Base-by-base conservation (phyloP, 2,113 vertebrate species). In the Coreoperca whiteheadi region DNA sequence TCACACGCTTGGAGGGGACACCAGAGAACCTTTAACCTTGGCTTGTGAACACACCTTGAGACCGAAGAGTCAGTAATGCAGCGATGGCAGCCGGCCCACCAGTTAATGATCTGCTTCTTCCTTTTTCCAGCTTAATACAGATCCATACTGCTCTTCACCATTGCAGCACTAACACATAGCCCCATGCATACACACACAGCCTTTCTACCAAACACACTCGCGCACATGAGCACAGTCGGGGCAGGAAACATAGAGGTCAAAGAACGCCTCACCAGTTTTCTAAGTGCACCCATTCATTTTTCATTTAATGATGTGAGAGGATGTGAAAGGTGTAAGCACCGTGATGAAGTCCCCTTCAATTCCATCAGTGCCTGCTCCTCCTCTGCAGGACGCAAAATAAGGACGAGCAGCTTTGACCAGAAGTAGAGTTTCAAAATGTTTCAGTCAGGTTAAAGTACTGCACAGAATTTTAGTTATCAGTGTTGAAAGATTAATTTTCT, bases 231-330 rank as follows among this genome's bases (percentile, higher is more conserved):
- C 69, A 79, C 69, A 81, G 71, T 63, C 28, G 41, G 57, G 66
- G 32, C 69, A 82, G 80, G 67, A 86, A 87, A 87, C 82, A 57
- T 11, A 60, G 90, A 92, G 92, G 91, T 93, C 83, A 91, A 74
- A 83, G 74, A 84, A 89, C 20, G 59, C 83, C 77, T 81, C 69
- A 74, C 64, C 83, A 66, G 63, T 84, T 90, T 89, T 82, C 83
- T 81, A 89, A 91, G 84, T 85, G 85, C 77, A 68, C 51, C 83
- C 85, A 84, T 90, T 90, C 84, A 89, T 94, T 92, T 91, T 88
- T 89, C 79, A 91, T 84, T 65, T 74, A 84, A 84, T 87, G 91
- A 92, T 83, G 69, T 88, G 79, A 88, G 81, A 64, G 60, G 88
- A 87, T 82, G 83, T 91, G 89, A 89, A 60, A 84, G 87, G 91